A percentile compares a stretch with the other conserved stretches of the same genome.
These are phyloP conservation scores for Cyanistes caeruleus DNA, from an alignment of 2,113 vertebrate species.

Conservation along the genomic window DNA sequence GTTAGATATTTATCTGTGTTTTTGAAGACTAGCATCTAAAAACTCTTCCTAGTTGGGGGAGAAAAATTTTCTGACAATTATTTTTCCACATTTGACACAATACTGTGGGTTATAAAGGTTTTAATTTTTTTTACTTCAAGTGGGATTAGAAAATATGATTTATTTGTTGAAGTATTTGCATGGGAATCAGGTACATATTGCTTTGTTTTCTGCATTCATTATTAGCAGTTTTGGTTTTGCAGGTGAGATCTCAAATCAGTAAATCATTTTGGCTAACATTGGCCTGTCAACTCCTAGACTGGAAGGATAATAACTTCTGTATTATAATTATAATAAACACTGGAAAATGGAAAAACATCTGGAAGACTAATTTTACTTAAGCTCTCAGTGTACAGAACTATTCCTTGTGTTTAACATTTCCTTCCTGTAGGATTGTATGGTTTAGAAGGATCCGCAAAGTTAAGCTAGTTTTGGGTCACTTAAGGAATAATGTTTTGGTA, in stretches of 20 bases:
- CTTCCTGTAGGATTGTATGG: background rate
- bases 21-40: background rate
- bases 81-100: background rate
- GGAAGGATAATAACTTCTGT: background rate
- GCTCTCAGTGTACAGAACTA: background rate
- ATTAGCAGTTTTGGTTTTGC: background rate
- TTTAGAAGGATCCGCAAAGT: background rate
- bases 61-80: background rate
- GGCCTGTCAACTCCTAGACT: background rate
- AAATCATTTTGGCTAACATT: background rate
- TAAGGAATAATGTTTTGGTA: background rate
- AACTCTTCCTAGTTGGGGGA: background rate
- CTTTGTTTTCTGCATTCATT: background rate
- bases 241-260: background rate
- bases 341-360: background rate
- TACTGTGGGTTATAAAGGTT: background rate
- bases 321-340: no score
- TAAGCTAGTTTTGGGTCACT: background rate
- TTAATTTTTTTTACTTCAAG: background rate
- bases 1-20: background rate
- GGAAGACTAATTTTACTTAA: background rate
- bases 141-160: background rate
- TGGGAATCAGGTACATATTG: background rate
- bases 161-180: background rate
- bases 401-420: background rate